A percentile compares a stretch with the other conserved stretches of the same genome.
These are phyloP conservation scores for Corythaeola cristata DNA, from an alignment of 2,113 vertebrate species.

Conservation along the genomic window DNA sequence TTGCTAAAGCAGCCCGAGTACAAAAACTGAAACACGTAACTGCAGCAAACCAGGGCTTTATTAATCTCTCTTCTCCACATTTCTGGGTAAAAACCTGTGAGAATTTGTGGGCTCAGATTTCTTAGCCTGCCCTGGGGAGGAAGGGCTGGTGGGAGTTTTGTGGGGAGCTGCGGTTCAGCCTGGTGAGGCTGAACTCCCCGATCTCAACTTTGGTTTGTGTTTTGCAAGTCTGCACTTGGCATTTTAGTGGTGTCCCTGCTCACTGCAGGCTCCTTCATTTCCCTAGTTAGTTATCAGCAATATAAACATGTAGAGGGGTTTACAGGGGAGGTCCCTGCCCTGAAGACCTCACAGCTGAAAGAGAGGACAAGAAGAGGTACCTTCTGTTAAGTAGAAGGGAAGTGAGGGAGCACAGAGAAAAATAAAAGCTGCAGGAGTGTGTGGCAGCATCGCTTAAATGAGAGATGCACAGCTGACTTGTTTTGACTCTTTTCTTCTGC, in stretches of 20 bases:
- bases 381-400: neutral
- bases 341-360: neutral
- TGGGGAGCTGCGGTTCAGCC: neutral
- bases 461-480: neutral
- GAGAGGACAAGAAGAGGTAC: neutral
- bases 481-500: neutral
- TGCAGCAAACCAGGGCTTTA: neutral
- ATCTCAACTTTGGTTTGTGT: neutral
- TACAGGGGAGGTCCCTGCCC: neutral
- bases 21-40: neutral
- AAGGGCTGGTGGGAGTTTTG: neutral
- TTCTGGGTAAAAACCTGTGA: neutral
- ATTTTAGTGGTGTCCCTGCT: neutral
- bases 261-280: neutral
- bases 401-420: neutral
- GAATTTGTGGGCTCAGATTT: neutral
- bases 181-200: neutral
- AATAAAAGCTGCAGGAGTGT: neutral
- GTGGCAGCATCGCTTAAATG: neutral
- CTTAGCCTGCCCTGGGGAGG: neutral
- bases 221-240: neutral
- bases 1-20: neutral
- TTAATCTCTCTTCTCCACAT: neutral
- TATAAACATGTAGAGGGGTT: neutral
- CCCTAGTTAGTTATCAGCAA: neutral